These are phyloP conservation scores for Rhogogaster chlorosoma DNA, from an alignment of 2,888 invertebrate genomes.

Conservation along the genomic window DNA sequence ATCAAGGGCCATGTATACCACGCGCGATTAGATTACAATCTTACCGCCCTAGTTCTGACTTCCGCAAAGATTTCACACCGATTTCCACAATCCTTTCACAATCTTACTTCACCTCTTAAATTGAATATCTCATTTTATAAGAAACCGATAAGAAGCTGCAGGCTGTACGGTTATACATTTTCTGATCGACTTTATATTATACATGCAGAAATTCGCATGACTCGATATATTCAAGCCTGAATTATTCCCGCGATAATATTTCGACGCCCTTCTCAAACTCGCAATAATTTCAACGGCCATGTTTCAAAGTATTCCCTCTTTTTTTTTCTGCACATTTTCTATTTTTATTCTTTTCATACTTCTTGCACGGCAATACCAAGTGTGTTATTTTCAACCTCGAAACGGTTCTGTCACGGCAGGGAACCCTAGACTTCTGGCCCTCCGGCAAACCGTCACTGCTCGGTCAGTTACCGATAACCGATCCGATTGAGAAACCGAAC, in stretches of 20 bases:
- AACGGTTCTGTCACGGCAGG: constrained; percentile 24
- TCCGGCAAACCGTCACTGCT: constrained; percentile 37
- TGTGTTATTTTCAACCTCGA: neutral
- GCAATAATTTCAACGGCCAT: neutral
- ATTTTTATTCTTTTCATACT: neutral
- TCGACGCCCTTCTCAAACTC: neutral
- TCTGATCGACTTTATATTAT: neutral
- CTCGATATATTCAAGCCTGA: neutral
- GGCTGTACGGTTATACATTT: neutral
- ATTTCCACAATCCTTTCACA: constrained; percentile 41
- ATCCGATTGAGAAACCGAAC: constrained; percentile 48
- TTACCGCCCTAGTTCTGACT: constrained; percentile 45
- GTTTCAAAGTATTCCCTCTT: neutral
- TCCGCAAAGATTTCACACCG: constrained; percentile 45
- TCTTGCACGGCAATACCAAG: constrained; percentile 2
- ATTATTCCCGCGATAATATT: neutral
- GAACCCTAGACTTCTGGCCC: constrained; percentile 41
- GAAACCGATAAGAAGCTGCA: neutral
- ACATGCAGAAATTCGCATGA: neutral
- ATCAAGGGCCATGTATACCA: neutral
- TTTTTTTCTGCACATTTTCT: neutral
- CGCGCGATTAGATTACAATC: constrained; percentile 40
- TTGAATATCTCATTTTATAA: neutral
- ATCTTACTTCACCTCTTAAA: neutral
- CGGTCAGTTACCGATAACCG: constrained; percentile 47